These are phyloP conservation scores for Zapornia atra DNA, from an alignment of 2,113 vertebrate genomes.

Conservation along the genomic window DNA sequence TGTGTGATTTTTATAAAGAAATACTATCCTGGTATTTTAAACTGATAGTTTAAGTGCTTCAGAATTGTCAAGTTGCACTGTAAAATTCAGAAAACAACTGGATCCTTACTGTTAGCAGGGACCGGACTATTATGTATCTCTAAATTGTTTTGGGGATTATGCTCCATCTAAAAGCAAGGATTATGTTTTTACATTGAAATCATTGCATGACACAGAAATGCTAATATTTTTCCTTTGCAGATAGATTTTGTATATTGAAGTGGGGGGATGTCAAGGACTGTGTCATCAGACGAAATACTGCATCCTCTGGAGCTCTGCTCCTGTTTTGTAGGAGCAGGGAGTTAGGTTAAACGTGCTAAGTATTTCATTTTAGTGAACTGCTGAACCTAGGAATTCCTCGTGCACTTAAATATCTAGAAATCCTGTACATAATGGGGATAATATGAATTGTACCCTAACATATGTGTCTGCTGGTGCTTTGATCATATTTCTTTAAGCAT, in stretches of 20 bases:
- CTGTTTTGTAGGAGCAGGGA: neutral
- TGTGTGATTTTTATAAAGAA: neutral
- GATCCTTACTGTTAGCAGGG: neutral
- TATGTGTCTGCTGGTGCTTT: neutral
- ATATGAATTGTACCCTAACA: neutral
- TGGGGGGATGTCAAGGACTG: accelerated
- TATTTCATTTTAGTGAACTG: neutral
- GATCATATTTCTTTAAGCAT: neutral
- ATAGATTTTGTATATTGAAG: neutral
- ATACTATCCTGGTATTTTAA: neutral
- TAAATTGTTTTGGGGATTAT: neutral
- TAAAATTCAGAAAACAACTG: neutral
- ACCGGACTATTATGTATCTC: neutral
- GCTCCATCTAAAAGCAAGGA: neutral
- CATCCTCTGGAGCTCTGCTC: neutral
- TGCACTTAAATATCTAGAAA: neutral
- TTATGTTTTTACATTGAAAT: constrained; percentile 1
- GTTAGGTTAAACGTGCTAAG: neutral
- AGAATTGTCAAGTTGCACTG: neutral
- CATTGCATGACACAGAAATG: neutral
- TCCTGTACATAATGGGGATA: neutral
- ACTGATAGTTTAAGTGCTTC: constrained; percentile 14
- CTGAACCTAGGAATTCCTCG: neutral
- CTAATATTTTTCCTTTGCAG: neutral
- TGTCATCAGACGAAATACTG: neutral